Base-by-base conservation (phyloP, 1,140 invertebrate genomes). In the Pseudomyrmex flavicornis region DNA sequence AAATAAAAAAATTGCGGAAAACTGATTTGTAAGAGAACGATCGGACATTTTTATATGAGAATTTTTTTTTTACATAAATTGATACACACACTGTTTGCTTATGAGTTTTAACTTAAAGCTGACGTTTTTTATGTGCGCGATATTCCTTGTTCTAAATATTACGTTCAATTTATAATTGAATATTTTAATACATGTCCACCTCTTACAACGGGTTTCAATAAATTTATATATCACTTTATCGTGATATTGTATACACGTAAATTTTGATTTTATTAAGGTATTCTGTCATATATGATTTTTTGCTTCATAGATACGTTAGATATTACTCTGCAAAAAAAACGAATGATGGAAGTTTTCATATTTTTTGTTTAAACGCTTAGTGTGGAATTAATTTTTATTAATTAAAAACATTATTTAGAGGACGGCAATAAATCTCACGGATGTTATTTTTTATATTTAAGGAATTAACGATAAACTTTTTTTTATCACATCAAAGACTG, bases 151-250 rank as follows among this genome's bases (percentile, higher is more conserved):
- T 22, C 22, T 35, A 17, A 75, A 54, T 35, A 66, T 77, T 77
- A 10, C 13, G 17, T 2, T 65, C 22, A 15, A 66, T 35, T 50
- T 76, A 17, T 35, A 52, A 65, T 5, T 65, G 20, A 35, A 63
- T 63, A 35, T 35, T 35, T 35, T 35, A 35, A 35, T 7, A 35
- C 35, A 7, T 35, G 7, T 35, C 35, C 35, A 35, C 5, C 35
- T 0, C 35, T 35, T 35, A 35, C 0, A 7, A 35, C 0, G 7
- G 5, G 5, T 35, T 35, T 35, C 0, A 7, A 35, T 35, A 35
- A 35, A 35, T 35, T 35, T 35, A 35, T 35, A 54, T 76, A 68
- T 68, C 48, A 76, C 54, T 77, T 54, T 20, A 76, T 17, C 26
- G 13, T n/a, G 12, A 15, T 66, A 52, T 44, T 2, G 12, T 20